These are phyloP conservation scores for Hemiprocne comata DNA, from an alignment of 2,113 vertebrate species.

Conservation along the genomic window DNA sequence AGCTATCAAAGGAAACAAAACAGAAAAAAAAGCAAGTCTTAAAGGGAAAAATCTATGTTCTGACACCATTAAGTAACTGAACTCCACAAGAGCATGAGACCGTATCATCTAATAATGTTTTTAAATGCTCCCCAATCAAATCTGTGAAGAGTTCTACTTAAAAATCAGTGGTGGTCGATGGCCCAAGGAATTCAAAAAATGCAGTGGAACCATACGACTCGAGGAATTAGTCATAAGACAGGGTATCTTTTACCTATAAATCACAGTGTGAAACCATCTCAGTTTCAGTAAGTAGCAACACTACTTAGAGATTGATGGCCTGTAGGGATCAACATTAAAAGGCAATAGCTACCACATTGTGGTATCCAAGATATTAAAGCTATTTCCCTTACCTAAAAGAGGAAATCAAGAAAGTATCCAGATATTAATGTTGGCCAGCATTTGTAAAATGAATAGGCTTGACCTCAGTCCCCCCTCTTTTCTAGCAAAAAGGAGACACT, in stretches of 20 bases:
- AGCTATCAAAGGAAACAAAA: conserved; percentile 11
- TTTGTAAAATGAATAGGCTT: conserved; percentile 53
- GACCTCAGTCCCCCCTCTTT: not conserved
- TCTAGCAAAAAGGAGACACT: not conserved
- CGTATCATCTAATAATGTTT: not conserved
- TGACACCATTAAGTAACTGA: not conserved
- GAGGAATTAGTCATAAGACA: not conserved
- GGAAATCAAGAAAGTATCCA: conserved; percentile 30
- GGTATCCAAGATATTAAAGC: conserved; percentile 44
- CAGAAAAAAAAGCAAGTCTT: not conserved
- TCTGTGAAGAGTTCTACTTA: not conserved
- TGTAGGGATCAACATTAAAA: conserved; percentile 42
- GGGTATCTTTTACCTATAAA: conserved; percentile 1
- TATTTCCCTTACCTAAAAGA: conserved; percentile 30
- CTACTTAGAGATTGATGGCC: conserved; percentile 44
- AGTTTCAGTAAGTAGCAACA: conserved; percentile 24
- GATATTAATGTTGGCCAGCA: not conserved
- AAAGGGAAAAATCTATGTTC: not conserved
- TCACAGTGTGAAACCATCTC: conserved; percentile 12
- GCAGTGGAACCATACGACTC: not conserved
- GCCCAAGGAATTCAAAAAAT: not conserved
- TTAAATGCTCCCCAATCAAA: not conserved
- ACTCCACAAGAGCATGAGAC: not conserved
- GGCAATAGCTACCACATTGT: conserved; percentile 38
- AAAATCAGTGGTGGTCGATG: not conserved